Conservation (phyloP, 1,140 invertebrate genomes). For the Metaphire vulgaris region DNA sequence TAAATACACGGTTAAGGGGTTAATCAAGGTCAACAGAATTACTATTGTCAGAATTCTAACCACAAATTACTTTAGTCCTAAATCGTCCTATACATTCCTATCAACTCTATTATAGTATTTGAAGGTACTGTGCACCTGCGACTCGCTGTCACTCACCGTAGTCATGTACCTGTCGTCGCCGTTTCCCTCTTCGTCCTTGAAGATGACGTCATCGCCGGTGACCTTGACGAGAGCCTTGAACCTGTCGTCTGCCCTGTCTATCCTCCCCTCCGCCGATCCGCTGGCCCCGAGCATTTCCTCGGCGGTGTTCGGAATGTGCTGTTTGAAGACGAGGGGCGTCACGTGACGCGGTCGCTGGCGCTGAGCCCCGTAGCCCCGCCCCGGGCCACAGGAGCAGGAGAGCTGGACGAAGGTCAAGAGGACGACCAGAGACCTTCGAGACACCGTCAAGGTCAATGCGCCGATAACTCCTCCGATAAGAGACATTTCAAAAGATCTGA, state of each 20-base stretch:
- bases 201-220: slow-evolving; percentile 87
- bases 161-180: slow-evolving; percentile 92
- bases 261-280: slow-evolving; percentile 73
- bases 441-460: no score
- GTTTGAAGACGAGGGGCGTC: slow-evolving; percentile 84
- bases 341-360: slow-evolving; percentile 69
- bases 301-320: slow-evolving; percentile 87
- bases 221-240: slow-evolving; percentile 87
- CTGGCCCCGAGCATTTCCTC: slow-evolving; percentile 82
- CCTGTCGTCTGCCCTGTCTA: slow-evolving; percentile 69
- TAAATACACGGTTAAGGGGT: no score
- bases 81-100: no score
- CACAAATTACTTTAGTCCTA: no score
- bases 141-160: no score
- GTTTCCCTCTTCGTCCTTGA: slow-evolving; percentile 90
- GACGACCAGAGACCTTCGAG: neutral
- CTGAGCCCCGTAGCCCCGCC: slow-evolving; percentile 66
- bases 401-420: neutral
- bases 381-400: slow-evolving; percentile 67
- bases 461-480: no score
- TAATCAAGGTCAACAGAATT: no score
- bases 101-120: no score
- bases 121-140: no score
- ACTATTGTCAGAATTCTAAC: no score
- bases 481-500: no score